A percentile compares a stretch with the other conserved stretches of the same genome.
Conservation (phyloP, 2,888 invertebrate species). For the Branchinecta sandiegonensis region DNA sequence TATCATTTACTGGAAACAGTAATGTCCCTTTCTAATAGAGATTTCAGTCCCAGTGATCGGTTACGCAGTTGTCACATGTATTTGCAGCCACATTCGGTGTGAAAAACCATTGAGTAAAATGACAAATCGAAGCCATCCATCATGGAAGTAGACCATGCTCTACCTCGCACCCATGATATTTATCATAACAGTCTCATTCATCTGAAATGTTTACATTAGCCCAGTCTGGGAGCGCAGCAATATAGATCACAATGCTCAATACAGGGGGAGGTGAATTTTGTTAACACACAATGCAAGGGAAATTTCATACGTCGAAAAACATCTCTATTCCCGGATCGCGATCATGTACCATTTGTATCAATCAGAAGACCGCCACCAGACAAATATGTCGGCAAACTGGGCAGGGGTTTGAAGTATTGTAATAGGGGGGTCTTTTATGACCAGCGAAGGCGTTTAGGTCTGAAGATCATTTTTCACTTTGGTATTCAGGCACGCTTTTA, state of each 20-base stretch:
- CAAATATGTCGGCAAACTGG: slow-evolving; percentile 15
- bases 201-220: slow-evolving; percentile 3
- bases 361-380: not conserved
- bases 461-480: slow-evolving; percentile 15
- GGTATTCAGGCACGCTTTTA: slow-evolving; percentile 11
- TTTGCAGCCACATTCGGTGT: too few relatives aligned
- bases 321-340: slow-evolving; percentile 9
- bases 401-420: slow-evolving; percentile 5
- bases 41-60: too few relatives aligned
- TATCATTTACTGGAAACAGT: too few relatives aligned
- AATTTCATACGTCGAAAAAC: not conserved
- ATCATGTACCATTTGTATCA: slow-evolving; percentile 1
- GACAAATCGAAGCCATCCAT: too few relatives aligned
- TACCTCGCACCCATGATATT: too few relatives aligned
- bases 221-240: not conserved
- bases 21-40: too few relatives aligned
- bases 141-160: too few relatives aligned
- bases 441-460: not conserved
- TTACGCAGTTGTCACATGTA: too few relatives aligned
- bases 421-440: not conserved
- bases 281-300: not conserved
- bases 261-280: slow-evolving; percentile 8
- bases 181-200: not conserved
- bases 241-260: slow-evolving; percentile 13
- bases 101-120: too few relatives aligned